These are phyloP conservation scores for Haemorhous mexicanus DNA, from an alignment of 2,113 vertebrate genomes.

Conservation along the genomic window DNA sequence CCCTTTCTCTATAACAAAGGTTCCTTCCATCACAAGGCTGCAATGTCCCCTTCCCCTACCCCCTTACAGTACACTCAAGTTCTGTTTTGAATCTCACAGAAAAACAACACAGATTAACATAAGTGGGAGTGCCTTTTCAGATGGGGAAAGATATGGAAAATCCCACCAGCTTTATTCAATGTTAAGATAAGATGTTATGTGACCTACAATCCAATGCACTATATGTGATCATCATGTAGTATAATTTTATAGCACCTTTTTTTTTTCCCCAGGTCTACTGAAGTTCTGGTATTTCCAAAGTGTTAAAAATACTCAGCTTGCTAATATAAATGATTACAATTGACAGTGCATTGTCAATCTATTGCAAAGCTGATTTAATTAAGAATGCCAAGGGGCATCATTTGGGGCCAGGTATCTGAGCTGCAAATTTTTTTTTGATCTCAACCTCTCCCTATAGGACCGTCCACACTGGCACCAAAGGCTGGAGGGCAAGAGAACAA, in stretches of 20 bases:
- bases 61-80: background rate
- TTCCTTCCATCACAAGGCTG: background rate
- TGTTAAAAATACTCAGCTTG: slow-evolving; percentile 78
- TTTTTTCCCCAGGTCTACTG: background rate
- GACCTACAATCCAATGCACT: background rate
- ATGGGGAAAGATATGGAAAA: background rate
- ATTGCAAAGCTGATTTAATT: slow-evolving; percentile 87
- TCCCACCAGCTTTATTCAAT: background rate
- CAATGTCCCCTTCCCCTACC: background rate
- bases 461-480: slow-evolving; percentile 85
- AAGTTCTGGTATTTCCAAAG: slow-evolving; percentile 57
- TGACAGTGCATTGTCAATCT: slow-evolving; percentile 86
- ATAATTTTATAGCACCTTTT: slow-evolving; percentile 6
- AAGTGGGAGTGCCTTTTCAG: background rate
- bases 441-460: slow-evolving; percentile 84
- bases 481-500: slow-evolving; percentile 96
- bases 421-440: slow-evolving; percentile 82
- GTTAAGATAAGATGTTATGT: slow-evolving; percentile 16
- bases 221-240: slow-evolving; percentile 3
- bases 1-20: background rate
- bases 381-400: slow-evolving; percentile 90
- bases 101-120: background rate
- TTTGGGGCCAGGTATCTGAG: slow-evolving; percentile 86
- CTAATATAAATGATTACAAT: slow-evolving; percentile 91
- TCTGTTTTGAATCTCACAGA: background rate